These are phyloP conservation scores for Engystomops pustulosus DNA, from an alignment of 2,113 vertebrate species.

Conservation along the genomic window DNA sequence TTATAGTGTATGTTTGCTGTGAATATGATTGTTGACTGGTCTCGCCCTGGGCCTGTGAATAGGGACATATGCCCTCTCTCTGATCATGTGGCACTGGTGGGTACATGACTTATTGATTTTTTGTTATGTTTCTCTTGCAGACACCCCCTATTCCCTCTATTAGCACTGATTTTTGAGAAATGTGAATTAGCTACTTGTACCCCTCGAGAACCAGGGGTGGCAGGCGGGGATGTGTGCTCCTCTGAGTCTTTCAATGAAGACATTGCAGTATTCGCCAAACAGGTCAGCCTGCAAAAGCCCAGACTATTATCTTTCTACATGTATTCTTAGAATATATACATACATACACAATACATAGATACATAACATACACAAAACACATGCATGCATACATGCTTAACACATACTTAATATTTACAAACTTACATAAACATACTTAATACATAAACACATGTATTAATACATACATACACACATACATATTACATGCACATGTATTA, in stretches of 20 bases:
- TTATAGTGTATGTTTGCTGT: too few species aligned
- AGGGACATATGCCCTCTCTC: slow-evolving; percentile 31
- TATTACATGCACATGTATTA: too few species aligned
- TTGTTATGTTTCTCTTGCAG: slow-evolving; percentile 89
- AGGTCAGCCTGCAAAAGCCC: slow-evolving; percentile 81
- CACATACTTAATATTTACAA: too few species aligned
- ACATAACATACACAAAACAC: too few species aligned
- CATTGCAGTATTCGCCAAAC: slow-evolving; percentile 99
- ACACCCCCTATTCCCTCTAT: slow-evolving; percentile 98
- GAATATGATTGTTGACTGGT: background rate
- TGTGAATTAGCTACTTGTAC: slow-evolving; percentile 99
- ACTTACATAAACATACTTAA: too few species aligned
- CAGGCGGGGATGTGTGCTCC: slow-evolving; percentile 98
- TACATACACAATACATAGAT: too few species aligned
- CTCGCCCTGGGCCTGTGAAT: slow-evolving; percentile 60
- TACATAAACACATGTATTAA: too few species aligned
- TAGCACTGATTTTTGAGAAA: slow-evolving; percentile 99
- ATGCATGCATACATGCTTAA: too few species aligned
- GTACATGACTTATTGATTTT: slow-evolving; percentile 71
- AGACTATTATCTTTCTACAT: background rate
- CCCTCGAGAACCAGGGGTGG: slow-evolving; percentile 97
- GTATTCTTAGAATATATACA: slow-evolving; percentile 31
- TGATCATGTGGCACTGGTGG: background rate
- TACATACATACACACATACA: background rate
- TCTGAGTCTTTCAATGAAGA: slow-evolving; percentile 99